phyloP scores from a whole-genome alignment of 2,888 invertebrate genomes.

The Venusia cambrica region DNA sequence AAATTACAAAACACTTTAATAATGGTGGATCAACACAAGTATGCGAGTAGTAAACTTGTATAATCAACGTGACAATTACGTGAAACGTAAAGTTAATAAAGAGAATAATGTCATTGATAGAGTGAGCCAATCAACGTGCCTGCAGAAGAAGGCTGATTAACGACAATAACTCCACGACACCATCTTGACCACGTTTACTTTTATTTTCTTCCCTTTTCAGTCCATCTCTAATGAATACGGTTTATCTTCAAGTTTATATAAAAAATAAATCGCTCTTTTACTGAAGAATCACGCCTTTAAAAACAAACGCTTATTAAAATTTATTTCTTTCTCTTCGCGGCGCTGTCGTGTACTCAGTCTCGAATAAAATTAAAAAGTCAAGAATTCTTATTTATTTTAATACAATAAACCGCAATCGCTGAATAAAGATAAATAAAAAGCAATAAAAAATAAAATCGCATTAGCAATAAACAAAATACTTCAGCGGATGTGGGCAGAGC shows the following conservation, averaged over 20 bases:
- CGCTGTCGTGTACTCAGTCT: slow-evolving; percentile 76
- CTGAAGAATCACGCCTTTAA: slow-evolving; percentile 81
- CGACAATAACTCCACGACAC: slow-evolving; percentile 77
- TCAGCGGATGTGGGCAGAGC: slow-evolving; percentile 80
- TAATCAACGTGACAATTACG: slow-evolving; percentile 57
- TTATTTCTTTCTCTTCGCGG: slow-evolving; percentile 79
- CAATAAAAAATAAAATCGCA: slow-evolving; percentile 81
- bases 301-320: slow-evolving; percentile 81
- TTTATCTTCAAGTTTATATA: slow-evolving; percentile 79
- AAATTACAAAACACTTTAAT: too few species aligned
- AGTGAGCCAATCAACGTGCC: slow-evolving; percentile 65
- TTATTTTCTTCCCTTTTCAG: slow-evolving; percentile 77
- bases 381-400: slow-evolving; percentile 82
- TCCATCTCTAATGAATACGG: slow-evolving; percentile 80
- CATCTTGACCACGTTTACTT: slow-evolving; percentile 72
- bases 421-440: slow-evolving; percentile 82
- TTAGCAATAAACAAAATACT: slow-evolving; percentile 82
- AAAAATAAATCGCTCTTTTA: slow-evolving; percentile 80
- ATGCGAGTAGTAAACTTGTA: slow-evolving; percentile 36
- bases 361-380: slow-evolving; percentile 81
- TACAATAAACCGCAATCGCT: slow-evolving; percentile 82
- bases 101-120: slow-evolving; percentile 50
- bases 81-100: slow-evolving; percentile 60
- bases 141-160: slow-evolving; percentile 65
- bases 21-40: slow-evolving; percentile 19